A percentile compares a stretch with the other conserved stretches of the same genome.
These are phyloP conservation scores for Hyla sarda DNA, from an alignment of 2,113 vertebrate species.

Conservation along the genomic window DNA sequence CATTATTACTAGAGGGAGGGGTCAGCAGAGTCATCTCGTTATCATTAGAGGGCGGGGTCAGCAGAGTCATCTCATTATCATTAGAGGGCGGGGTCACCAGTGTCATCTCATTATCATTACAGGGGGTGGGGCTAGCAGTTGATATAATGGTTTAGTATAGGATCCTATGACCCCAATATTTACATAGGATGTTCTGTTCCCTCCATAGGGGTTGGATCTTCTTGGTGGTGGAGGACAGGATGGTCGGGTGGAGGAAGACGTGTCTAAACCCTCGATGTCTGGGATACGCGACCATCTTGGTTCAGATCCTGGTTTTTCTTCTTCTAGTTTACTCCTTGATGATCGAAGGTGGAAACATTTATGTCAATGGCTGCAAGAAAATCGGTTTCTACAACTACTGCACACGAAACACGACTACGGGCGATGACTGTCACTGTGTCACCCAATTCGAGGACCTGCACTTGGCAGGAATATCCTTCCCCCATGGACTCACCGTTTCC, in stretches of 20 bases:
- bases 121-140: too few species aligned
- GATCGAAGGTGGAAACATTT: background rate
- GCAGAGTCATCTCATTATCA: too few species aligned
- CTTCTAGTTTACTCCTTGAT: conserved; percentile 29
- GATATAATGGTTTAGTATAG: too few species aligned
- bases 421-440: background rate
- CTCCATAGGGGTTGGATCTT: background rate
- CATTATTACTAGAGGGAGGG: too few species aligned
- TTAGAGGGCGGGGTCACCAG: too few species aligned
- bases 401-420: background rate
- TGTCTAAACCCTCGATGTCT: background rate
- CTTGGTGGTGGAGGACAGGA: background rate
- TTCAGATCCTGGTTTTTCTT: background rate
- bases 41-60: too few species aligned
- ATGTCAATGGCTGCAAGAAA: conserved; percentile 32
- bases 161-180: too few species aligned
- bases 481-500: background rate
- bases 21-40: too few species aligned
- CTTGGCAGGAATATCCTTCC: background rate
- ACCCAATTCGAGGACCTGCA: background rate
- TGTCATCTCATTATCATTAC: too few species aligned
- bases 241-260: background rate
- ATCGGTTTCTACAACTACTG: conserved; percentile 49
- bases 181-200: too few species aligned
- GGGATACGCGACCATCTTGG: background rate